Conservation (phyloP, 2,888 invertebrate genomes). For the Ectemnius continuus region DNA sequence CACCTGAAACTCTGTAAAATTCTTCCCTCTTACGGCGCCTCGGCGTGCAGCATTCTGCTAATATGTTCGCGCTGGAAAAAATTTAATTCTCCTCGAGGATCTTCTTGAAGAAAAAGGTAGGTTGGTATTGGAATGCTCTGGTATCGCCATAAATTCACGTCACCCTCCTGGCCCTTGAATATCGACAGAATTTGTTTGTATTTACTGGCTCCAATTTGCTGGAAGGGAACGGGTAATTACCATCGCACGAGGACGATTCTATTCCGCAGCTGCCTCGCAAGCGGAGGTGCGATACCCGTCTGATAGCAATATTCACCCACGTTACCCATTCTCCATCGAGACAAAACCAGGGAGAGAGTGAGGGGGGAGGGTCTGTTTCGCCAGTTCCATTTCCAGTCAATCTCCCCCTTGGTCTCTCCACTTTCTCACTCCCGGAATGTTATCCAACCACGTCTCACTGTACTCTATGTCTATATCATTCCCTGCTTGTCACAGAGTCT, state of each 20-base stretch:
- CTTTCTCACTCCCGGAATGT: constrained; percentile 5
- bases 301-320: constrained; percentile 28
- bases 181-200: neutral
- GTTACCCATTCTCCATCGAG: neutral
- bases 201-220: constrained; percentile 8
- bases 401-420: constrained; percentile 11
- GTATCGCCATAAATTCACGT: neutral
- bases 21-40: neutral
- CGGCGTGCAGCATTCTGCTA: no score
- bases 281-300: constrained; percentile 42
- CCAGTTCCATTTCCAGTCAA: constrained; percentile 33
- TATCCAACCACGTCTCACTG: no score
- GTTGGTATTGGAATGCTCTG: neutral
- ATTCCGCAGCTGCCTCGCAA: constrained; percentile 19
- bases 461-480: no score
- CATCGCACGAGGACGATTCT: constrained; percentile 38
- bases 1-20: neutral
- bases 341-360: no score
- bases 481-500: neutral
- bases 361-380: constrained; percentile 6
- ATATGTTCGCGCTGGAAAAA: no score
- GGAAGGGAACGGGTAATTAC: constrained; percentile 42
- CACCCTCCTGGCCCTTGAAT: neutral
- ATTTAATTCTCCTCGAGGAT: no score
- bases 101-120: neutral